These are phyloP conservation scores for Heliornis fulica DNA, from an alignment of 2,113 vertebrate species.

Conservation along the genomic window DNA sequence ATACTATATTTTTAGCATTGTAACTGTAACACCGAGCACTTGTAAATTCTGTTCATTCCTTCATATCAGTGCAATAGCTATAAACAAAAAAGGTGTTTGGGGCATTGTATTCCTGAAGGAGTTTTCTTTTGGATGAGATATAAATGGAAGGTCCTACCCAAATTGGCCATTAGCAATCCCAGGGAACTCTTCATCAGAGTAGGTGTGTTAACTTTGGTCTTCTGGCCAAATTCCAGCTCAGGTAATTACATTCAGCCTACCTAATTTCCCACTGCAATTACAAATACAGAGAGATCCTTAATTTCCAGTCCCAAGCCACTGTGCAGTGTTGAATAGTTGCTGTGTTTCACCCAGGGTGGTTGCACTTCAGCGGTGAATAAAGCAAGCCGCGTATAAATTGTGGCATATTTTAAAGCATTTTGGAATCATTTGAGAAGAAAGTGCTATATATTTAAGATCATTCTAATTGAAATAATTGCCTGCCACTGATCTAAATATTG, in stretches of 20 bases:
- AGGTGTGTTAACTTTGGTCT: conserved; percentile 48
- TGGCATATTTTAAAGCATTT: conserved; percentile 6
- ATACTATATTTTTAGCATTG: neutral
- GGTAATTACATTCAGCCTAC: conserved; percentile 63
- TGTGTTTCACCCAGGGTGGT: conserved; percentile 5
- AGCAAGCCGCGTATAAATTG: neutral
- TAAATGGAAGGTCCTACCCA: conserved; percentile 31
- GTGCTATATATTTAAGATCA: neutral
- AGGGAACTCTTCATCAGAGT: neutral
- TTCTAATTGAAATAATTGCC: neutral
- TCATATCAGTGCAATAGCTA: neutral
- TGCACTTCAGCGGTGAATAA: neutral
- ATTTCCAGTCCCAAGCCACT: conserved; percentile 45
- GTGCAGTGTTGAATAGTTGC: neutral
- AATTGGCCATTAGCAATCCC: conserved; percentile 36
- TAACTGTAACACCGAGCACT: neutral
- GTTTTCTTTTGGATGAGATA: neutral
- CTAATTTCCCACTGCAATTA: conserved; percentile 67
- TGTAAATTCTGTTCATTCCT: neutral
- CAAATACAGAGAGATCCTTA: conserved; percentile 38
- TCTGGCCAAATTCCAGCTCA: conserved; percentile 57
- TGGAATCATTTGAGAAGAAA: neutral
- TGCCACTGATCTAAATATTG: neutral
- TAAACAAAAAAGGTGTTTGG: neutral
- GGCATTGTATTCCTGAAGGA: neutral